A percentile compares a stretch with the other conserved stretches of the same genome.
Evolutionary conservation across 2,113 vertebrate species (phyloP).

Genomic region (Thamnophis sirtalis): DNA sequence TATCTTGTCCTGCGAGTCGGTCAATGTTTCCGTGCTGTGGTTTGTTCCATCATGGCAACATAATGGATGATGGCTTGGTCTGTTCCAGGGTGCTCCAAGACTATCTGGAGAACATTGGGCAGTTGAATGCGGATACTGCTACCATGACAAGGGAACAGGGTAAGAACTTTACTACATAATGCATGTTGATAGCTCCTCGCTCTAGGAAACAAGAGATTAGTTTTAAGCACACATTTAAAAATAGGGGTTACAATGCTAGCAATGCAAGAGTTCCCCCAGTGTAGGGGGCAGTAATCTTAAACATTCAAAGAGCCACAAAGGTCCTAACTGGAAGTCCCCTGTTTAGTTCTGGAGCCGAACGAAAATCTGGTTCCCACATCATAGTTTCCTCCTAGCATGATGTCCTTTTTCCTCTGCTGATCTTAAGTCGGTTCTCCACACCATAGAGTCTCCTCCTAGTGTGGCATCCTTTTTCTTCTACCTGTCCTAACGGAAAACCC

Average conservation of each 20-base stretch:
- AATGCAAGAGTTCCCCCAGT: no score
- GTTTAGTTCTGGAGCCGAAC: no score
- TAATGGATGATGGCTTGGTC: not conserved
- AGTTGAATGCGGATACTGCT: conserved; percentile 50
- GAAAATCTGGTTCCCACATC: no score
- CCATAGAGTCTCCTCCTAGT: no score
- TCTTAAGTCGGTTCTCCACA: no score
- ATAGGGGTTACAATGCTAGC: not conserved
- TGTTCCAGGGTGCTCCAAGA: conserved; percentile 69
- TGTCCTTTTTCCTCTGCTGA: no score
- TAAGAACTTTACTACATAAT: conserved; percentile 42
- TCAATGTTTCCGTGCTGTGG: not conserved
- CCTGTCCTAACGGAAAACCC: no score
- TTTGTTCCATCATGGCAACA: not conserved
- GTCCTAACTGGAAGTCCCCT: no score
- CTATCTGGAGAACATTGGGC: conserved; percentile 66
- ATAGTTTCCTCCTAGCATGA: no score
- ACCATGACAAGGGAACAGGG: conserved; percentile 80
- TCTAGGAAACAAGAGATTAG: not conserved
- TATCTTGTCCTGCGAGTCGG: not conserved
- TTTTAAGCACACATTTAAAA: not conserved
- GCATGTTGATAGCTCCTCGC: not conserved
- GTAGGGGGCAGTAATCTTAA: no score
- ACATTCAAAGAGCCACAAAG: no score
- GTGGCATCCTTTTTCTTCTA: no score